A percentile compares a stretch with the other conserved stretches of the same genome.
Evolutionary conservation across 2,888 invertebrate species (phyloP).

Genomic region (Folsomia manolachei): DNA sequence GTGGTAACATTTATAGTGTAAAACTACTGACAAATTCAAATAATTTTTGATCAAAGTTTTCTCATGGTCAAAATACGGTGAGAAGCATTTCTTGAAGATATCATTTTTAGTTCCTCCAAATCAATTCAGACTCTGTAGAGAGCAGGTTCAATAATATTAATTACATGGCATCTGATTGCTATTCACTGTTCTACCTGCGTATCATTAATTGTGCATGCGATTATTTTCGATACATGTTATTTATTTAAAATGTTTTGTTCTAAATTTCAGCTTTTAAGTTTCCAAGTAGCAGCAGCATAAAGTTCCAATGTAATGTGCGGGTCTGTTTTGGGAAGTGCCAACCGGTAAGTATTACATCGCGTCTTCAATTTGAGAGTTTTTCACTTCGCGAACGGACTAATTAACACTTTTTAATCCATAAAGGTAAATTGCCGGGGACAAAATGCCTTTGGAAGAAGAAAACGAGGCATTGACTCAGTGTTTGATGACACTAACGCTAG

Average conservation of each 20-base stretch:
- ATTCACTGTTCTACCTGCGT: no score
- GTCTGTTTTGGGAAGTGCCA: conserved; percentile 94
- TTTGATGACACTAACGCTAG: conserved; percentile 45
- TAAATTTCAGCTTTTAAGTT: conserved; percentile 62
- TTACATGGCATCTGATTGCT: no score
- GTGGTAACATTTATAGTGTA: no score
- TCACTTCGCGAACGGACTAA: not conserved
- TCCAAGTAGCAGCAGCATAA: conserved; percentile 87
- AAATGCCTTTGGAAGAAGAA: conserved; percentile 82
- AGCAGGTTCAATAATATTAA: no score
- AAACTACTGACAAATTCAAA: no score
- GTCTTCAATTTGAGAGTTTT: conserved; percentile 1
- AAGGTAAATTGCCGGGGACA: conserved; percentile 87
- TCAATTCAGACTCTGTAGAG: no score
- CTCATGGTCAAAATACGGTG: no score
- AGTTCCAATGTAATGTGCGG: conserved; percentile 92
- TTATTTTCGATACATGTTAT: no score
- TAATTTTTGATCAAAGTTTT: no score
- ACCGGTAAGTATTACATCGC: conserved; percentile 78
- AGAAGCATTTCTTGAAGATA: no score
- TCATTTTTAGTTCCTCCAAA: no score
- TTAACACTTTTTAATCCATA: conserved; percentile 12
- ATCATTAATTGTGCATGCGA: no score
- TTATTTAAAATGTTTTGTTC: conserved; percentile 59
- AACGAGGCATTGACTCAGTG: conserved; percentile 54